Base-by-base conservation (phyloP, 1,140 invertebrate genomes). In the Daktulosphaira vitifoliae region DNA sequence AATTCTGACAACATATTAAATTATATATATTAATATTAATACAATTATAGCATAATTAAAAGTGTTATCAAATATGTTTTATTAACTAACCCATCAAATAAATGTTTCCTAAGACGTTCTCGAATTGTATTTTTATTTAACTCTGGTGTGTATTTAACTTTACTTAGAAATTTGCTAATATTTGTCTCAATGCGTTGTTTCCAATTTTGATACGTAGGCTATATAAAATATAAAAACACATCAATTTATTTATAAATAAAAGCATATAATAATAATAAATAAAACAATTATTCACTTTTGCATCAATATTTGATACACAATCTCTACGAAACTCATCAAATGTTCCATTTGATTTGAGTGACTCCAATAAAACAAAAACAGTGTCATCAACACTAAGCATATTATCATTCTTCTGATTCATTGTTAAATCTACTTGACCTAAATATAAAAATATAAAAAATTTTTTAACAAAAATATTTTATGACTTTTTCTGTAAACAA, bases 21-120 rank as follows among this genome's bases (percentile, higher is more conserved):
- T n/a, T n/a, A n/a, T n/a, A n/a, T n/a, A n/a, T n/a, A n/a, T n/a
- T n/a, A n/a, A n/a, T n/a, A n/a, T n/a, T n/a, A n/a, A n/a, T n/a
- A n/a, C n/a, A n/a, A n/a, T n/a, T n/a, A n/a, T n/a, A n/a, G n/a
- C n/a, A n/a, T n/a, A n/a, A n/a, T n/a, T n/a, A n/a, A n/a, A n/a
- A n/a, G n/a, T n/a, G n/a, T n/a, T n/a, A n/a, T n/a, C n/a, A n/a
- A n/a, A n/a, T n/a, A n/a, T n/a, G n/a, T n/a, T n/a, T 33, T 33
- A 33, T 33, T 33, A n/a, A 62, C 42, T 29, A 46, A 62, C 56
- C 56, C 56, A 62, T 62, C 42, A 62, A 33, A 16, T 33, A 62
- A 62, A 48, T 62, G 56, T 46, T 62, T 62, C 20, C 42, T 26
- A 13, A 62, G 25, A 29, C 25, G 9, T n/a, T 62, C 56, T n/a